Base-by-base conservation (phyloP, 1,140 invertebrate species). In the Heliothis subflexa region DNA sequence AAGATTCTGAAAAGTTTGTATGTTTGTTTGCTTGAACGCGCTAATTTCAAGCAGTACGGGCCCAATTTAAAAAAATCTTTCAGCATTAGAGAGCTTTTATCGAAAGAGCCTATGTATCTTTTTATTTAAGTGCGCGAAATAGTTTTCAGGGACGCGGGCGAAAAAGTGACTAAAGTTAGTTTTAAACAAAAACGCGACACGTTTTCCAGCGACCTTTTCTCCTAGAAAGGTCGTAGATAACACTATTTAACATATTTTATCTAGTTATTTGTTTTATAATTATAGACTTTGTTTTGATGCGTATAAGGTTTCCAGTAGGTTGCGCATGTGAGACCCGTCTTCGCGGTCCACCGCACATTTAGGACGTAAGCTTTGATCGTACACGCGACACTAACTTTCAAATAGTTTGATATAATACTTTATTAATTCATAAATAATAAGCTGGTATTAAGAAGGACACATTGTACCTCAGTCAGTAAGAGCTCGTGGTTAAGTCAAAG, bases 351-450 rank as follows among this genome's bases (percentile, higher is more conserved):
- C 50, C 50, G 68, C 68, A 71, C 68, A 71, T 71, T 71, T 40
- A 33, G 49, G 49, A 13, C 68, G 50, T 71, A 71, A 55, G 68
- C 68, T 71, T 71, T 71, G 68, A 71, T 71, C 50, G 68, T 71
- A 71, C 28, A 71, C 50, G 68, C 68, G 68, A 71, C 18, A 71
- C 21, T 71, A 71, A 71, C 68, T 71, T 54, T 71, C 50, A 71
- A 33, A 71, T 55, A 71, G 68, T 71, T 71, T 71, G 50, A 68
- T 68, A 71, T 71, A 12, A 71, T 18, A 71, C 25, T 12, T 4
- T 62, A 14, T n/a, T 62, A n/a, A 3, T 40, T 33, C 0, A 33
- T 14, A 25, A 14, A 28, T 61, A 13, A 0, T n/a, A n/a, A n/a
- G 49, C 5, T 25, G 50, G 10, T 7, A 28, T 33, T 33, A 33